Conservation (phyloP, 2,888 invertebrate species). For the Eristalis arbustorum region DNA sequence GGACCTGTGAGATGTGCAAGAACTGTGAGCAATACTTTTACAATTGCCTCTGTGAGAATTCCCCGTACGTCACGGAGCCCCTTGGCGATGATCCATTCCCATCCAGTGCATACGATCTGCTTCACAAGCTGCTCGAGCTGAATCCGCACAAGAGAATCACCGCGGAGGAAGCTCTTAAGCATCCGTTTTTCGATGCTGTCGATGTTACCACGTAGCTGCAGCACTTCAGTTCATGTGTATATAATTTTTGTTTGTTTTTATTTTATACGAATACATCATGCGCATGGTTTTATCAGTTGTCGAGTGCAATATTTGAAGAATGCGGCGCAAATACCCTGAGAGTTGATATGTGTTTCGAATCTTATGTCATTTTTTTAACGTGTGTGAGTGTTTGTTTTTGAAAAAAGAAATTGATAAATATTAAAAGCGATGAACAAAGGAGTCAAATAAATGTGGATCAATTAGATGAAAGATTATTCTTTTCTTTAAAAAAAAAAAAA, state of each 20-base stretch:
- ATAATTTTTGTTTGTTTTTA: constrained; percentile 1
- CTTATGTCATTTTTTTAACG: background rate
- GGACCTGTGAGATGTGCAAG: constrained; percentile 76
- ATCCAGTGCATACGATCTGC: constrained; percentile 87
- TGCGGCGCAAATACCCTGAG: background rate
- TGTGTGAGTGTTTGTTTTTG: constrained; percentile 1
- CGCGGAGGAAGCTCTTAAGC: constrained; percentile 87
- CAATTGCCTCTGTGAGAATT: constrained; percentile 79
- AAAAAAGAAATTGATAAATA: background rate
- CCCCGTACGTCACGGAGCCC: constrained; percentile 75
- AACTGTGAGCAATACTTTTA: constrained; percentile 79
- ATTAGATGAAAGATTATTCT: background rate
- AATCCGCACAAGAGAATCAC: constrained; percentile 88
- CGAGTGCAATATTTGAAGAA: constrained; percentile 28
- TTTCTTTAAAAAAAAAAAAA: no score
- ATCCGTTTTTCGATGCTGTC: constrained; percentile 84
- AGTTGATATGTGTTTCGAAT: background rate
- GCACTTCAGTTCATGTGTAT: background rate
- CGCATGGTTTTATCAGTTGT: background rate
- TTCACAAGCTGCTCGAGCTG: constrained; percentile 87
- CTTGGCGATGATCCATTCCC: constrained; percentile 82
- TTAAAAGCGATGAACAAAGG: background rate
- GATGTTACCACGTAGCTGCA: constrained; percentile 24
- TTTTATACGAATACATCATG: constrained; percentile 8
- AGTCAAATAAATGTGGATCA: background rate